These are phyloP conservation scores for Phataginus tetradactyla DNA, from an alignment of 2,797 vertebrate species.

Conservation along the genomic window DNA sequence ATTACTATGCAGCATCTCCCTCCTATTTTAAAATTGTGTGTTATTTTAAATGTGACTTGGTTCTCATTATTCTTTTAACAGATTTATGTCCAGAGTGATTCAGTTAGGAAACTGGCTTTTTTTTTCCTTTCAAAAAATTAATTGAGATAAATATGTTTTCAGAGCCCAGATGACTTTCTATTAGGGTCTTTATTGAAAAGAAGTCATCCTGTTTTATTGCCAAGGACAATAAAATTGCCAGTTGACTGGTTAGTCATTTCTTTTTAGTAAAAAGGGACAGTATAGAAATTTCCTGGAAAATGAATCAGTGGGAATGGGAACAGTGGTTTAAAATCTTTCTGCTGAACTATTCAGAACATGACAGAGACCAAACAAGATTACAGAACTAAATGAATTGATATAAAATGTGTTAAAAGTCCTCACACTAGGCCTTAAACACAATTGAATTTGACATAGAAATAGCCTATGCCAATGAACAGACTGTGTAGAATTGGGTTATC, in stretches of 20 bases:
- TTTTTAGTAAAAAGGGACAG: conserved; percentile 67
- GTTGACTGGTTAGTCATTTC: conserved; percentile 43
- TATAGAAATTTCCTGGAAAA: conserved; percentile 49
- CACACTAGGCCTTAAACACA: conserved; percentile 8
- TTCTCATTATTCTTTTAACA: conserved; percentile 30
- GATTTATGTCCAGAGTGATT: conserved; percentile 11
- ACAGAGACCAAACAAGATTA: conserved; percentile 40
- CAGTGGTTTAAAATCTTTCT: conserved; percentile 44
- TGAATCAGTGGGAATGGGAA: neutral
- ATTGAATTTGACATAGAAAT: neutral
- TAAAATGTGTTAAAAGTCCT: conserved; percentile 44
- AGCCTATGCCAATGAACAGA: neutral
- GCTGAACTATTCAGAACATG: conserved; percentile 28
- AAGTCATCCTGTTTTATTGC: conserved; percentile 57
- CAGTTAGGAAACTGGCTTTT: neutral
- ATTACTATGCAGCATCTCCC: neutral
- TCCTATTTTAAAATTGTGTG: conserved; percentile 13
- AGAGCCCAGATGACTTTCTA: conserved; percentile 27
- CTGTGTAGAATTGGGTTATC: neutral
- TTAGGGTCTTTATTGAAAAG: conserved; percentile 42
- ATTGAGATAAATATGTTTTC: conserved; percentile 40
- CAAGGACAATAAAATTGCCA: conserved; percentile 46
- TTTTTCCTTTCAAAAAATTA: neutral
- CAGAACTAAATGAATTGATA: conserved; percentile 30
- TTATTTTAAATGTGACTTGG: conserved; percentile 30